A percentile compares a stretch with the other conserved stretches of the same genome.
Evolutionary conservation across 2,113 vertebrate genomes (phyloP).

Genomic region (zebrafish (Danio rerio)): DNA sequence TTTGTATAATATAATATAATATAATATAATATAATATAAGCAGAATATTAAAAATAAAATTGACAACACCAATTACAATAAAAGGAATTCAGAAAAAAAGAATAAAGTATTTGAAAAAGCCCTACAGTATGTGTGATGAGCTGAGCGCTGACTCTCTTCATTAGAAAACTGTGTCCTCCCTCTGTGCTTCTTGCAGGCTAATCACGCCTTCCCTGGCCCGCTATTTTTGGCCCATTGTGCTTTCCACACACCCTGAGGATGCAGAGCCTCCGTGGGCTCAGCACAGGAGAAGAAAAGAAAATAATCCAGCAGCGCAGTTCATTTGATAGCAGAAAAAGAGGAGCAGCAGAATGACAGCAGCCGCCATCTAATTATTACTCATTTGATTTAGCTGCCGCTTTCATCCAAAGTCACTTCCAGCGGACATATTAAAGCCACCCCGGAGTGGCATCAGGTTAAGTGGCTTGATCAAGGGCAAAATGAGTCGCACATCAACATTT

Average conservation of each 20-base stretch:
- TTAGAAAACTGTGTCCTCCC: background rate
- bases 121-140: too few species aligned
- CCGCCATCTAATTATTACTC: background rate
- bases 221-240: conserved; percentile 59
- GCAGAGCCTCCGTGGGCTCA: conserved; percentile 22
- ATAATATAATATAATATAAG: too few species aligned
- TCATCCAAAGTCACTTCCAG: background rate
- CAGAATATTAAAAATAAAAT: too few species aligned
- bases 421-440: background rate
- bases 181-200: conserved; percentile 30
- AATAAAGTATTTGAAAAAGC: too few species aligned
- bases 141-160: too few species aligned
- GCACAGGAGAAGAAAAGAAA: conserved; percentile 39
- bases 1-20: too few species aligned
- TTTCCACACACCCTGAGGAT: conserved; percentile 31
- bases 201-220: conserved; percentile 42
- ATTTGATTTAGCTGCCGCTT: background rate
- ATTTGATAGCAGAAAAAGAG: conserved; percentile 5
- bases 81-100: too few species aligned
- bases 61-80: too few species aligned
- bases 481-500: background rate
- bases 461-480: background rate
- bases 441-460: background rate
- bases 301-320: conserved; percentile 18
- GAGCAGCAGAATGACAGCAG: background rate